A percentile compares a stretch with the other conserved stretches of the same genome.
Conservation (phyloP, 2,888 invertebrate genomes). For the Caenorhabditis japonica region DNA sequence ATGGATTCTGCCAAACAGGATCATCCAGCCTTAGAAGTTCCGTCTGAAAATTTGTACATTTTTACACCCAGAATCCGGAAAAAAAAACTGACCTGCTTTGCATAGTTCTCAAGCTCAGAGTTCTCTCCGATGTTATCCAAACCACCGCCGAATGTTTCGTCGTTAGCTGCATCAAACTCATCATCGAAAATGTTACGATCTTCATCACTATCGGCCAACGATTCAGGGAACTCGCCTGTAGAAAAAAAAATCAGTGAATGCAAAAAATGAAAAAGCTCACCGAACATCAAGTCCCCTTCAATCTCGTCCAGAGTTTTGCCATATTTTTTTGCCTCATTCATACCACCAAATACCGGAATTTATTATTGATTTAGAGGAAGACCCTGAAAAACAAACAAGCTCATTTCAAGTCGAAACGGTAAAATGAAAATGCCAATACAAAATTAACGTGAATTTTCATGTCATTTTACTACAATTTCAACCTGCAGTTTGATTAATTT, state of each 20-base stretch:
- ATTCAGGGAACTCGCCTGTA: conserved; percentile 42
- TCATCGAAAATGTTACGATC: conserved; percentile 52
- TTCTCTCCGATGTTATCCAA: conserved; percentile 46
- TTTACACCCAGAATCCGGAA: background rate
- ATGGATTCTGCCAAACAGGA: conserved; percentile 59
- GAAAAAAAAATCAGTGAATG: background rate
- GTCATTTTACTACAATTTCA: too few species aligned
- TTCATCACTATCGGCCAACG: conserved; percentile 39
- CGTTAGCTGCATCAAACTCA: conserved; percentile 71
- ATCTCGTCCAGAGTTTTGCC: conserved; percentile 50
- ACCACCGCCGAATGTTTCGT: conserved; percentile 74
- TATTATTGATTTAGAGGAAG: conserved; percentile 2
- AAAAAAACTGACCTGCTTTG: conserved; percentile 56
- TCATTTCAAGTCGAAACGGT: background rate
- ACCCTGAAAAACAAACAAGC: conserved; percentile 10
- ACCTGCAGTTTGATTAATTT: too few species aligned
- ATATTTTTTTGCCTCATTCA: conserved; percentile 51
- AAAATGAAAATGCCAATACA: background rate
- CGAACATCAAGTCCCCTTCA: conserved; percentile 54
- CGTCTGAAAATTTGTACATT: conserved; percentile 54
- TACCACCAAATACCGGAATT: conserved; percentile 27
- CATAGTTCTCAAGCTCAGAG: conserved; percentile 67
- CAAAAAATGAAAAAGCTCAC: too few species aligned
- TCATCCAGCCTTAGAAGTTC: conserved; percentile 66
- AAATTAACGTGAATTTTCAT: too few species aligned